phyloP scores from a whole-genome alignment of 2,797 vertebrate species.

The Channa striata region DNA sequence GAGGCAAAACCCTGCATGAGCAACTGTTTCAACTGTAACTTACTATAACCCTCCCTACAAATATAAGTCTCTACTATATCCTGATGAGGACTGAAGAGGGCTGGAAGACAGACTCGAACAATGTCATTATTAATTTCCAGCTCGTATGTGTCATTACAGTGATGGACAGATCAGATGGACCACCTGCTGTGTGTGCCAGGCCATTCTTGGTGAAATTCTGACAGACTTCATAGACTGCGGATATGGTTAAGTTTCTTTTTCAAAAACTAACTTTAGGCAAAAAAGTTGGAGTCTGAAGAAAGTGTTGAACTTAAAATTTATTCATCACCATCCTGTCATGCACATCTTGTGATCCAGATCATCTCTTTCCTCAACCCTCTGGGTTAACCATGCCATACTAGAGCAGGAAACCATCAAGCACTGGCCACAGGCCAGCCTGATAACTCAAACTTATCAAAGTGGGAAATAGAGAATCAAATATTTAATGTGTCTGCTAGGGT shows the following conservation, averaged over 20 bases:
- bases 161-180: slow-evolving; percentile 18
- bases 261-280: slow-evolving; percentile 24
- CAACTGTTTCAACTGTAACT: slow-evolving; percentile 43
- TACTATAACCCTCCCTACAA: slow-evolving; percentile 38
- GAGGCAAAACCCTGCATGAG: slow-evolving; percentile 35
- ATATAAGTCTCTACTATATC: slow-evolving; percentile 51
- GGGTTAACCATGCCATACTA: slow-evolving; percentile 38
- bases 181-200: slow-evolving; percentile 2
- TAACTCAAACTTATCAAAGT: slow-evolving; percentile 71
- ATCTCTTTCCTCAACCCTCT: slow-evolving; percentile 44
- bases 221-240: slow-evolving; percentile 6
- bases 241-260: slow-evolving; percentile 4
- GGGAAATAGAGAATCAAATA: slow-evolving; percentile 74
- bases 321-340: slow-evolving; percentile 24
- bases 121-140: slow-evolving; percentile 31
- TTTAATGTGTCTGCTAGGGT: slow-evolving; percentile 73
- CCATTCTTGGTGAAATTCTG: not conserved
- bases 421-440: slow-evolving; percentile 59
- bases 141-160: not conserved
- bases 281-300: slow-evolving; percentile 14
- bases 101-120: not conserved
- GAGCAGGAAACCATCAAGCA: slow-evolving; percentile 49
- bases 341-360: slow-evolving; percentile 54
- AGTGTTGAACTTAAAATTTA: slow-evolving; percentile 39
- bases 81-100: slow-evolving; percentile 39